Base-by-base conservation (phyloP, 2,797 vertebrate genomes). In the Myotis findleyi region DNA sequence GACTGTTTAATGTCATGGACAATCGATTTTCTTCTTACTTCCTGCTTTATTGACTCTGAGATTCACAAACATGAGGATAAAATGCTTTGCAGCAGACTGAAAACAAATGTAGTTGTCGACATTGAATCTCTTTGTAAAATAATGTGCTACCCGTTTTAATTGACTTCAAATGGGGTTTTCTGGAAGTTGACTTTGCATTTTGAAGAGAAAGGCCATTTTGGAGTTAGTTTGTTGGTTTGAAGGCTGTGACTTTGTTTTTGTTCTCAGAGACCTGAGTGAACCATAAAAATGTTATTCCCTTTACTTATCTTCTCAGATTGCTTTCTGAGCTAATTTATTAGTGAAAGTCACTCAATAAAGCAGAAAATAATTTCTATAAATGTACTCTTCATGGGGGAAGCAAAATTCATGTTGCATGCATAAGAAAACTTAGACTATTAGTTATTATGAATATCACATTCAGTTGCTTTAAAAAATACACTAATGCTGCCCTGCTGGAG, bases 31-130 rank as follows among this genome's bases (percentile, higher is more conserved):
- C 57, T 44, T 18, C 57, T 44, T 18, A 23, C 14, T 96, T 91
- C 57, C 20, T 18, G 36, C 76, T 96, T 95, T 94, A 95, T 80
- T 91, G 84, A 77, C 49, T 47, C 5, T 77, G 89, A 95, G 64
- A 87, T 91, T 97, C 95, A 93, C 44, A 93, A 81, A 75, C 44
- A 84, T 12, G 80, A 72, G 25, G 4, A 71, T 87, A 96, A 89
- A 95, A 91, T n/a, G 12, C 13, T 83, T 83, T 30, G 47, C 6
- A 27, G 47, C 51, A 94, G 6, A 36, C 25, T 79, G 62, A 57
- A 38, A 87, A 80, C 80, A 93, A 84, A 71, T 82, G 27, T 13
- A 57, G 12, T 47, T 88, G 41, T 84, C 20, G 59, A n/a, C 36
- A 75, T 0, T 20, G 23, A 76, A 20, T 87, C 38, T 62, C 21